Conservation (phyloP, 2,888 invertebrate genomes). For the Melinaea marsaeus region DNA sequence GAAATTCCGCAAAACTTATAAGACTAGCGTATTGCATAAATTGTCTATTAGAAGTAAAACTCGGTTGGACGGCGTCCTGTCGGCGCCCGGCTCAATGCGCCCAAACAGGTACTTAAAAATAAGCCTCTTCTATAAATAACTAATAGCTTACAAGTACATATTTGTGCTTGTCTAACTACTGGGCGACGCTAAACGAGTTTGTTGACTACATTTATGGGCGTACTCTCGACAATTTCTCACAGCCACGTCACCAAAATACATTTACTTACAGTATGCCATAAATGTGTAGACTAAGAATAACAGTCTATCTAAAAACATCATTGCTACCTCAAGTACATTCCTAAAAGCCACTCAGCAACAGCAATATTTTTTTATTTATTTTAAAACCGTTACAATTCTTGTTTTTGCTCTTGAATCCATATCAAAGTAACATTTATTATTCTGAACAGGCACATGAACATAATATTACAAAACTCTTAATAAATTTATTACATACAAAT, state of each 20-base stretch:
- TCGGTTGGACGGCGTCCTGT: constrained; percentile 6
- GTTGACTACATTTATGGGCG: constrained; percentile 1
- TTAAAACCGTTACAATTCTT: no score
- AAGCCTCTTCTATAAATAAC: constrained; percentile 20
- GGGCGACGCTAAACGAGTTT: not conserved
- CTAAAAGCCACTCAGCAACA: no score
- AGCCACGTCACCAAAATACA: constrained; percentile 2
- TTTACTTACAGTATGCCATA: not conserved
- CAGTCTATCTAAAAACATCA: no score
- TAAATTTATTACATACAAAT: no score
- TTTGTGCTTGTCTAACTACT: constrained; percentile 13
- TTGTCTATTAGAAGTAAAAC: not conserved
- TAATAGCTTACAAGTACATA: constrained; percentile 12
- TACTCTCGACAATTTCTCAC: constrained; percentile 1
- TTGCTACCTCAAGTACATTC: no score
- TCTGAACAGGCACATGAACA: no score
- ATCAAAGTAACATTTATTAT: no score
- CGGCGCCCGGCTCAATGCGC: not conserved
- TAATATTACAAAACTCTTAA: no score
- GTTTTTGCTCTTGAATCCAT: no score
- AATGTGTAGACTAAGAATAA: not conserved
- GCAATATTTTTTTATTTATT: no score
- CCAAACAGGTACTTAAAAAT: constrained; percentile 25
- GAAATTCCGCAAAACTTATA: constrained; percentile 1
- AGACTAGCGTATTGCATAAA: constrained; percentile 1